A percentile compares a stretch with the other conserved stretches of the same genome.
Evolutionary conservation across 2,888 invertebrate genomes (phyloP).

Genomic region (Oeneis ivallda): DNA sequence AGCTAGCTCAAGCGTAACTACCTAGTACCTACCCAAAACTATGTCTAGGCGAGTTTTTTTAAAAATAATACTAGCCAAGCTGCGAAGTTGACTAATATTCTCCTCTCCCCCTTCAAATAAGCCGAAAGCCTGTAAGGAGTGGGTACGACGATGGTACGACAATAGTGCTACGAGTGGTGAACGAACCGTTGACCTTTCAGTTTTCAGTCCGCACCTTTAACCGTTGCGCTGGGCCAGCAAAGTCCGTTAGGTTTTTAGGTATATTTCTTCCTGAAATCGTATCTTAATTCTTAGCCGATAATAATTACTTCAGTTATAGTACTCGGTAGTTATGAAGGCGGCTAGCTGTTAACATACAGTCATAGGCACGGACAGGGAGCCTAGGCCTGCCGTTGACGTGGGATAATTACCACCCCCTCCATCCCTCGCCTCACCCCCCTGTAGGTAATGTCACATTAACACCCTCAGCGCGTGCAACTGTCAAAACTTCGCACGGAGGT

Average conservation of each 20-base stretch:
- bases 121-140: too few relatives aligned
- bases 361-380: slow-evolving; percentile 64
- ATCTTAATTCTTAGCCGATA: slow-evolving; percentile 23
- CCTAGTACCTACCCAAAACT: too few relatives aligned
- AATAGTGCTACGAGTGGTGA: too few relatives aligned
- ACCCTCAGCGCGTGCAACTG: slow-evolving; percentile 70
- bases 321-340: slow-evolving; percentile 45
- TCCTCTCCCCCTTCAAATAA: too few relatives aligned
- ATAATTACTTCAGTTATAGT: slow-evolving; percentile 33
- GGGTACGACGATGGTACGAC: too few relatives aligned
- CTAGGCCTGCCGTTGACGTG: slow-evolving; percentile 78
- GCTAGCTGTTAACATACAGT: slow-evolving; percentile 49
- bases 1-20: too few relatives aligned
- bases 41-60: too few relatives aligned
- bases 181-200: too few relatives aligned
- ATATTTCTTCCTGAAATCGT: background rate
- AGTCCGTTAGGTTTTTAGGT: background rate
- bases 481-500: slow-evolving; percentile 70
- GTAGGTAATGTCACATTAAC: slow-evolving; percentile 78
- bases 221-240: too few relatives aligned
- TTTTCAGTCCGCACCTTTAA: too few relatives aligned
- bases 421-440: slow-evolving; percentile 38
- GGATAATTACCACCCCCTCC: slow-evolving; percentile 73
- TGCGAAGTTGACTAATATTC: too few relatives aligned
- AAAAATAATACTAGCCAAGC: too few relatives aligned